Evolutionary conservation across 2,113 vertebrate genomes (phyloP), one percentile per base, ranked within the genome.

Genomic region (Terrapene triunguis): DNA sequence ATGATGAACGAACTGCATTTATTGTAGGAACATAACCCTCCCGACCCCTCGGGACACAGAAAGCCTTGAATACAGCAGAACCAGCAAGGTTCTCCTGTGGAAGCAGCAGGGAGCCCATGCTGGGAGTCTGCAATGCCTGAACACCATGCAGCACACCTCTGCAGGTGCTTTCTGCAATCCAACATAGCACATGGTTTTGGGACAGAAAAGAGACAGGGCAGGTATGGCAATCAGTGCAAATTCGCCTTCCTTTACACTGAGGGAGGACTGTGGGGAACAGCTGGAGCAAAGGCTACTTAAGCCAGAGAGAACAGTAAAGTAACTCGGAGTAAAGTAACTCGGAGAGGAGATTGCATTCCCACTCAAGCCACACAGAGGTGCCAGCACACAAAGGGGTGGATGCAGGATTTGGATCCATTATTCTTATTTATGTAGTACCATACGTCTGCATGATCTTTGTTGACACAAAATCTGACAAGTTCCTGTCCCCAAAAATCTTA

Each of bases 71-170:
- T 53, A 44, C n/a, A 84, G 48, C 12, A 74, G 69, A 72, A 42
- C n/a, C 69, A 74, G 9, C 69, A 74, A 42, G 69, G n/a, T 42
- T 74, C 38, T 76, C 38, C 72, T 44, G 42, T 44, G 38, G 38
- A 50, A 83, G 48, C 3, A 1, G 27, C 42, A 90, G 42, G 87
- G 19, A 88, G 42, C 1, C 6, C 48, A 35, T 6, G 3, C 50
- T 27, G 38, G 32, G 78, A 80, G 74, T 25, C n/a, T 2, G 4
- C 13, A 6, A 6, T 25, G 55, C 19, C 50, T 76, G 47, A 74
- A 16, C 69, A 38, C 6, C 22, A 55, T 0, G 0, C 4, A 79
- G 10, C 0, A 0, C 78, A 90, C 55, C 27, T 27, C 19, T 83
- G 24, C 2, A 32, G 79, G 11, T 74, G 35, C 29, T 47, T 93